Evolutionary conservation across 2,113 vertebrate species (phyloP).

Genomic region (Ictalurus punctatus): DNA sequence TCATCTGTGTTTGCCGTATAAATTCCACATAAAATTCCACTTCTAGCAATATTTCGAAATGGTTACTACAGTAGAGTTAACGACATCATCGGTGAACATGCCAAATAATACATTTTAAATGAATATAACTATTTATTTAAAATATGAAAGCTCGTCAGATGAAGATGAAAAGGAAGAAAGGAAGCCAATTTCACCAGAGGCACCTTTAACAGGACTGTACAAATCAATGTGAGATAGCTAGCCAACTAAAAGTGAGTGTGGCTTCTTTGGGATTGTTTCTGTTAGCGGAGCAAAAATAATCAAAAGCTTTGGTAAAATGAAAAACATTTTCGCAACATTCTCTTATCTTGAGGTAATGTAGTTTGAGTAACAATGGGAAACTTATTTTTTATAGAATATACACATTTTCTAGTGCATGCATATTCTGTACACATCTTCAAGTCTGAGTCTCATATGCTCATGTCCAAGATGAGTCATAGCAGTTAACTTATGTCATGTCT

Average conservation of each 20-base stretch:
- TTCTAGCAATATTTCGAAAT: not conserved
- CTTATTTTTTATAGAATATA: not conserved
- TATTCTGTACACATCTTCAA: not conserved
- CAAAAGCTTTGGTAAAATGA: not conserved
- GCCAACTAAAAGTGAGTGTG: not conserved
- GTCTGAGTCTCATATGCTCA: not conserved
- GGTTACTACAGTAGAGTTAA: not conserved
- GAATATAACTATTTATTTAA: not conserved
- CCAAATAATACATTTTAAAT: not conserved
- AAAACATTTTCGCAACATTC: not conserved
- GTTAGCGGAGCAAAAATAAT: not conserved
- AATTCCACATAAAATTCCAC: not conserved
- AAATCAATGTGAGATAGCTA: not conserved
- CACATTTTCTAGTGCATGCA: not conserved
- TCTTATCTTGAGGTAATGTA: not conserved
- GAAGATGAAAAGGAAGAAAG: not conserved
- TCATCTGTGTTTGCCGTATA: not conserved
- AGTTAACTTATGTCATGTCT: not conserved
- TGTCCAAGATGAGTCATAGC: not conserved
- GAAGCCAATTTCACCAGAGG: not conserved
- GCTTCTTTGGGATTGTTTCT: not conserved
- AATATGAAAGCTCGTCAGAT: too few relatives aligned
- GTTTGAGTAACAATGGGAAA: not conserved
- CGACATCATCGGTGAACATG: too few relatives aligned
- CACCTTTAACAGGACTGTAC: not conserved